Conservation (phyloP, 2,888 invertebrate species). For the Amphipoea oculea region DNA sequence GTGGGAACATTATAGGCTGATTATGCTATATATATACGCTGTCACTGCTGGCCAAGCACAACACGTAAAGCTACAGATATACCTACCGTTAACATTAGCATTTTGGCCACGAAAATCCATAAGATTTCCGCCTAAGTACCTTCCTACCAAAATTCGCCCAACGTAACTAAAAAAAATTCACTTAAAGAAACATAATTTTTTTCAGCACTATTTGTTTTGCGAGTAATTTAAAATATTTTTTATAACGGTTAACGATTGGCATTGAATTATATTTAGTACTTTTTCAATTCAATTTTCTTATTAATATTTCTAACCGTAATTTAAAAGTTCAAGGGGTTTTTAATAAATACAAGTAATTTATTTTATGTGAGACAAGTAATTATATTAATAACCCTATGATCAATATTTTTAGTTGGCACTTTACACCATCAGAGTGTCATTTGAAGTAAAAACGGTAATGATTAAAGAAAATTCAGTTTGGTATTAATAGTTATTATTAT, state of each 20-base stretch:
- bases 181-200: not conserved
- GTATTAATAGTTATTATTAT: not conserved
- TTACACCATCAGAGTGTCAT: not conserved
- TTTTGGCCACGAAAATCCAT: too few relatives aligned
- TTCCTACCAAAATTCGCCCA: too few relatives aligned
- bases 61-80: too few relatives aligned
- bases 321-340: slow-evolving; percentile 12
- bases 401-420: not conserved
- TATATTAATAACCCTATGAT: not conserved
- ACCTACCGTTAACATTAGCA: too few relatives aligned
- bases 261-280: slow-evolving; percentile 14
- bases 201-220: not conserved
- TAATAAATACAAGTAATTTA: slow-evolving; percentile 7
- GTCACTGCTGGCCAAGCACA: too few relatives aligned
- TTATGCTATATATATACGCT: too few relatives aligned
- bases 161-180: too few relatives aligned
- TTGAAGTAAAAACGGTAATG: not conserved
- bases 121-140: too few relatives aligned
- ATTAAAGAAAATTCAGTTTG: not conserved
- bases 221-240: not conserved
- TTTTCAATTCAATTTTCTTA: not conserved
- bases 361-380: not conserved
- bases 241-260: not conserved
- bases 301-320: not conserved
- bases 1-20: too few relatives aligned